These are phyloP conservation scores for Metridium senile DNA, from an alignment of 92 coral and sea anemone species.

Conservation along the genomic window DNA sequence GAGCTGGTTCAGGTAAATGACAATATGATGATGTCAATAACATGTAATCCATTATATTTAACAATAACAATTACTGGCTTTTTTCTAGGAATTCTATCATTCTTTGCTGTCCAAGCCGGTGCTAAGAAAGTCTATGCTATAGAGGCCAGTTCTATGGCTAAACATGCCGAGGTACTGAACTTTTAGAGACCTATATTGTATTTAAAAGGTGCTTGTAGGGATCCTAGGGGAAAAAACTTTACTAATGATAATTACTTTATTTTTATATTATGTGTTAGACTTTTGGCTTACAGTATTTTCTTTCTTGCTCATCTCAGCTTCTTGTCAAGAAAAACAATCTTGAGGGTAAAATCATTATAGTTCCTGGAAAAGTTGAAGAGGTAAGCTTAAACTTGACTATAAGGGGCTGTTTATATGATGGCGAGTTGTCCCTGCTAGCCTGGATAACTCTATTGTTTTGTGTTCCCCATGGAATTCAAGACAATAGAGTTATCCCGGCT, in stretches of 20 bases:
- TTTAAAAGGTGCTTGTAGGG: neutral
- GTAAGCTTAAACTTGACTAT: conserved; percentile 51
- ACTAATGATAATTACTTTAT: too few relatives aligned
- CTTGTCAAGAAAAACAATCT: conserved; percentile 80
- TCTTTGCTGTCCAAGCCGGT: conserved; percentile 98
- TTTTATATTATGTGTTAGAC: too few relatives aligned
- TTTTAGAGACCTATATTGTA: neutral
- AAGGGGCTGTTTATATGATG: neutral
- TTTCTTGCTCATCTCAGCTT: conserved; percentile 70
- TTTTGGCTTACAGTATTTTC: too few relatives aligned
- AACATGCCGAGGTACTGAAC: conserved; percentile 90
- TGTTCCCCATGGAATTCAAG: too few relatives aligned
- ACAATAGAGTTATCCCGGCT: too few relatives aligned
- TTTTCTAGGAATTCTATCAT: conserved; percentile 88
- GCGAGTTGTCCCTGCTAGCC: neutral
- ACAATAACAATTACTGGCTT: too few relatives aligned
- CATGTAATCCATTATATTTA: too few relatives aligned
- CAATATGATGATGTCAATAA: neutral
- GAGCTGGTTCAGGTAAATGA: conserved; percentile 92
- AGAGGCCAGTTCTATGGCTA: conserved; percentile 97
- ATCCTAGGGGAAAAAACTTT: too few relatives aligned
- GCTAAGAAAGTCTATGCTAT: conserved; percentile 96
- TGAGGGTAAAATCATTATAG: conserved; percentile 72
- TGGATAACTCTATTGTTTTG: neutral
- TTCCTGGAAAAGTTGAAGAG: conserved; percentile 99